Conservation (phyloP, 2,888 invertebrate genomes). For the Sphecodes monilicornis region DNA sequence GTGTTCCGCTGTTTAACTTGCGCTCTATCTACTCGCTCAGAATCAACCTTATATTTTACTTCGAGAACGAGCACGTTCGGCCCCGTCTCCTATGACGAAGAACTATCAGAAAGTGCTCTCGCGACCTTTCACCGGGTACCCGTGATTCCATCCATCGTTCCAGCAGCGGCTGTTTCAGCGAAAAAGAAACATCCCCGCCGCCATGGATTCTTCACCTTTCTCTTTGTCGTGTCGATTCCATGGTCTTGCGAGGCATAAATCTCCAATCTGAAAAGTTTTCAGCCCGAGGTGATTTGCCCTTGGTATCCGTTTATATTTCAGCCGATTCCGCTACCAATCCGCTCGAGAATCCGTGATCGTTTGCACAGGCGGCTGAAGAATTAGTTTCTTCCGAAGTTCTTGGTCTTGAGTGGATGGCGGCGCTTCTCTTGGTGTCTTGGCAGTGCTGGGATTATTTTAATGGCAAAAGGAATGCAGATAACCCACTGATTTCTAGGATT, state of each 20-base stretch:
- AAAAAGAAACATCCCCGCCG: background rate
- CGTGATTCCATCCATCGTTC: constrained; percentile 14
- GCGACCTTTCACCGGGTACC: constrained; percentile 10
- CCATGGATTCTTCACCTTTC: constrained; percentile 10
- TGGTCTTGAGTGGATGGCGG: background rate
- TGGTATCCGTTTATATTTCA: constrained; percentile 30
- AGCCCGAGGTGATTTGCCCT: constrained; percentile 45
- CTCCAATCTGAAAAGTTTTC: constrained; percentile 54
- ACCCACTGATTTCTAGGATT: background rate
- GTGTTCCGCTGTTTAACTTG: constrained; percentile 75
- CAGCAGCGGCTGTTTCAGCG: background rate
- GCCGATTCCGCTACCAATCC: constrained; percentile 50
- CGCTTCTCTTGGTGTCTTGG: background rate
- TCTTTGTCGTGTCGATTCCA: background rate
- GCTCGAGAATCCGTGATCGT: constrained; percentile 15
- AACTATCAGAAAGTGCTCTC: constrained; percentile 66
- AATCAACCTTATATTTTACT: constrained; percentile 77
- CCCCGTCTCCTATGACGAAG: constrained; percentile 50
- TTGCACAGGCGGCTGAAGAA: constrained; percentile 16
- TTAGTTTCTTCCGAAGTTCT: background rate
- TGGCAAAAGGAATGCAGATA: background rate
- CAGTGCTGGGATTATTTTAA: background rate
- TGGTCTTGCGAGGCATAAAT: constrained; percentile 39
- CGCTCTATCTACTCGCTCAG: constrained; percentile 71
- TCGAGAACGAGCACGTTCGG: constrained; percentile 54